Evolutionary conservation across 2,113 vertebrate species (phyloP).

Genomic region (Caretta caretta): DNA sequence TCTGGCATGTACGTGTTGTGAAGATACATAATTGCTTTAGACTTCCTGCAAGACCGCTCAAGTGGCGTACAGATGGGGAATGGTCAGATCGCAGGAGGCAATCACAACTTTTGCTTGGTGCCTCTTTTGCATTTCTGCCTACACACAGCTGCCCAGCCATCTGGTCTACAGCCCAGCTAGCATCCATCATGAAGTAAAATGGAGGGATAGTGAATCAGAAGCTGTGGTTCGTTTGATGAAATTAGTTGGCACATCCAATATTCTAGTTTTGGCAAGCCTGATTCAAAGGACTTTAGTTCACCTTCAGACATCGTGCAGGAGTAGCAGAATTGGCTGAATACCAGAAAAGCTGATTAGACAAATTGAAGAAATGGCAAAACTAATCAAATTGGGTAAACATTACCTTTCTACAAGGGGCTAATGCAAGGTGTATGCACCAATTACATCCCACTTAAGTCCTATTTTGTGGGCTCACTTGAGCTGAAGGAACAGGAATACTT

Average conservation of each 20-base stretch:
- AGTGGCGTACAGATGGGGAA: conserved; percentile 41
- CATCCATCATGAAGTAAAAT: conserved; percentile 34
- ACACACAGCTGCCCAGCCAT: conserved; percentile 59
- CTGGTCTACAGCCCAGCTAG: conserved; percentile 54
- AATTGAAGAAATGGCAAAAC: background rate
- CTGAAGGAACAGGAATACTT: background rate
- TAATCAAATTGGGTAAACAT: conserved; percentile 17
- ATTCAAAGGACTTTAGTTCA: conserved; percentile 10
- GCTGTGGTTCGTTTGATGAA: conserved; percentile 6
- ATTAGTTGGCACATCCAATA: conserved; percentile 33
- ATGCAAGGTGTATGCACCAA: background rate
- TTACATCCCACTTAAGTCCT: background rate
- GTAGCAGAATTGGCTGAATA: conserved; percentile 28
- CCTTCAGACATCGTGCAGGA: conserved; percentile 27
- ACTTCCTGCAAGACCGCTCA: background rate
- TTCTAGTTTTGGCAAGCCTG: conserved; percentile 13
- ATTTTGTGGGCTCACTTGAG: background rate
- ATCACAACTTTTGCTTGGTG: conserved; percentile 58
- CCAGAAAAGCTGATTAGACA: conserved; percentile 13
- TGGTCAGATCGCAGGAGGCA: conserved; percentile 63
- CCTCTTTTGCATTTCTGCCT: conserved; percentile 56
- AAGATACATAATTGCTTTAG: background rate
- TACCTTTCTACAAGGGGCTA: background rate
- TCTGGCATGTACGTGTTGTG: background rate
- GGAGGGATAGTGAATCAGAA: conserved; percentile 57